phyloP scores from a whole-genome alignment of 2,113 vertebrate species.

The Gavialis gangeticus region DNA sequence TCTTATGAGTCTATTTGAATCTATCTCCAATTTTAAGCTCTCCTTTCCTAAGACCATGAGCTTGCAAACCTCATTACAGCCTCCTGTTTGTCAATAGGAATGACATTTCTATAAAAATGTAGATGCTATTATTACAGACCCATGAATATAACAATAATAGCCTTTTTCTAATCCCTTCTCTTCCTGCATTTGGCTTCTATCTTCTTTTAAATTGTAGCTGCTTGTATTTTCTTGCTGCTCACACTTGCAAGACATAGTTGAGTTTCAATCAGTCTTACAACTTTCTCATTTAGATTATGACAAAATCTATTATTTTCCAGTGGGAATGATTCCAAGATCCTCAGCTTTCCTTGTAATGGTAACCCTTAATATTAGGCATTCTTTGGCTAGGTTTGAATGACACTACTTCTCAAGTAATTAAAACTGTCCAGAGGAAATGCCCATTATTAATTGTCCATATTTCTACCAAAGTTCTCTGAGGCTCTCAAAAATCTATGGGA shows the following conservation, averaged over 20 bases:
- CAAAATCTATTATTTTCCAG: neutral
- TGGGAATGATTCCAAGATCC: neutral
- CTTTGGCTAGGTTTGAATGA: neutral
- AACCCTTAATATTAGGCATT: neutral
- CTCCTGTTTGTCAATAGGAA: neutral
- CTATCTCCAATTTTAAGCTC: neutral
- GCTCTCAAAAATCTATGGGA: neutral
- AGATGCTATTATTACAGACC: neutral
- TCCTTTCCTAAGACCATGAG: neutral
- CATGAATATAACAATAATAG: neutral
- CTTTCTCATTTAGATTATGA: neutral
- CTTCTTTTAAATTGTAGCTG: neutral
- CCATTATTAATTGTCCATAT: neutral
- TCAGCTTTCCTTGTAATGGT: neutral
- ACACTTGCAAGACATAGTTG: neutral
- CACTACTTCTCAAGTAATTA: neutral
- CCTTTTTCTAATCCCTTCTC: neutral
- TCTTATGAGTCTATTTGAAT: neutral
- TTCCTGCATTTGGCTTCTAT: neutral
- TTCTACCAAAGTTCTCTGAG: neutral
- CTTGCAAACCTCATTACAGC: neutral
- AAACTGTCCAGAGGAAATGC: neutral
- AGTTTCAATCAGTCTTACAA: neutral
- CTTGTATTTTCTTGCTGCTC: neutral
- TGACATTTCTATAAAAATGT: neutral